phyloP scores from a whole-genome alignment of 2,797 vertebrate genomes.

The Lithobates sylvaticus region DNA sequence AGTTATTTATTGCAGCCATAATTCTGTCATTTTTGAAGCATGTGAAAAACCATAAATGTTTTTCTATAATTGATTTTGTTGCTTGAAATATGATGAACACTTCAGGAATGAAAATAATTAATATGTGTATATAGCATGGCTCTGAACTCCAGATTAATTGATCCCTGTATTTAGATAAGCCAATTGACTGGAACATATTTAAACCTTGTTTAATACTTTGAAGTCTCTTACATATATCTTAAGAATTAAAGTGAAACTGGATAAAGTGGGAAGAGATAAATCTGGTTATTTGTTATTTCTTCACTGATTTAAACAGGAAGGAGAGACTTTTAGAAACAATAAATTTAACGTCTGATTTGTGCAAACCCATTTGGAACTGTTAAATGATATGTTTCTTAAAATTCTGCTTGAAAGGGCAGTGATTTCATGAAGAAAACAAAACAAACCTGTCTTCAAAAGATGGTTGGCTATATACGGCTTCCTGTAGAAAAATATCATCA shows the following conservation, averaged over 20 bases:
- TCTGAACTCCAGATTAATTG: conserved; percentile 45
- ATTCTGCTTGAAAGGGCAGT: conserved; percentile 14
- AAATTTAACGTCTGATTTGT: conserved; percentile 51
- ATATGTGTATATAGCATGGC: conserved; percentile 50
- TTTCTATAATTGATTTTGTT: conserved; percentile 62
- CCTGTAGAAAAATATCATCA: conserved; percentile 1
- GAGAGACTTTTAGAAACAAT: conserved; percentile 41
- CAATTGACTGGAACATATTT: conserved; percentile 59
- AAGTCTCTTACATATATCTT: conserved; percentile 58
- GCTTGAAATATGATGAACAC: conserved; percentile 56
- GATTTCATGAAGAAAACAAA: conserved; percentile 21
- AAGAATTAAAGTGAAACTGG: conserved; percentile 53
- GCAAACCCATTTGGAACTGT: conserved; percentile 34
- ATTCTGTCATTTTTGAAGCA: conserved; percentile 60
- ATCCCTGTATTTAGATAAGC: conserved; percentile 7
- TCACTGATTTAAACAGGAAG: conserved; percentile 59
- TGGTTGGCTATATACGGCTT: background rate
- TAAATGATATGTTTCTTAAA: conserved; percentile 44
- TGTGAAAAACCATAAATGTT: conserved; percentile 59
- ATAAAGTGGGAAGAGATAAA: conserved; percentile 54
- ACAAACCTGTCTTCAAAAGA: conserved; percentile 27
- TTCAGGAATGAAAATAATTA: conserved; percentile 60
- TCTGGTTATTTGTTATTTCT: conserved; percentile 57
- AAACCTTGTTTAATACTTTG: conserved; percentile 57
- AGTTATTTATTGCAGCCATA: conserved; percentile 61